Base-by-base conservation (phyloP, 2,113 vertebrate species). In the Laticauda laticaudata region DNA sequence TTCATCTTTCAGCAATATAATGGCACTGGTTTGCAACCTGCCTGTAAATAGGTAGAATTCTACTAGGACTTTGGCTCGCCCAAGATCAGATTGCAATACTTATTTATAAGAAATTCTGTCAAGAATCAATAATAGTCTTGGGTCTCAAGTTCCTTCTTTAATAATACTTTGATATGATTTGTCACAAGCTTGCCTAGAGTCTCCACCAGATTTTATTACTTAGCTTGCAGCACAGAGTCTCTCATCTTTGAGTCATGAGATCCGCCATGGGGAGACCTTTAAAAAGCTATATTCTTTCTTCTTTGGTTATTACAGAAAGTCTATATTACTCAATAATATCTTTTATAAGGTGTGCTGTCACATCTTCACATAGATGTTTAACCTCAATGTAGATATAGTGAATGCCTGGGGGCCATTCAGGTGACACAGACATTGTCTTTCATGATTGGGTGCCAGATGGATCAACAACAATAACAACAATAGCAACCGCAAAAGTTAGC, bases 111-210 rank as follows among this genome's bases (percentile, higher is more conserved):
- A 98, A 98, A 98, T 98, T 98, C 98, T 98, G 98, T 98, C 98
- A 98, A 98, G 98, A 98, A 98, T 99, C 98, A 98, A 98, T 98
- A 99, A 98, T 98, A 98, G 98, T 98, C 97, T 97, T 97, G 97
- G 97, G 98, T 98, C 98, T 98, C 97, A 97, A 98, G 97, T 98
- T 98, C 98, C 98, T 98, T 98, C 98, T 98, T 98, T 99, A 98
- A 98, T 98, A 98, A 98, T 98, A 98, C 98, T 98, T 98, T 98
- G 98, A 98, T 98, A 98, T 98, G 98, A 98, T 98, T 98, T 98
- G 98, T 98, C 98, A 98, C 98, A 98, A 98, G 98, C 98, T 98
- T 97, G 97, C 98, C 98, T 97, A 98, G 97, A 98, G 97, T 97
- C 97, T 97, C 98, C 97, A 98, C 97, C 95, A 98, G 97, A 98